phyloP scores from a whole-genome alignment of 2,113 vertebrate species.

The Scomber colias region DNA sequence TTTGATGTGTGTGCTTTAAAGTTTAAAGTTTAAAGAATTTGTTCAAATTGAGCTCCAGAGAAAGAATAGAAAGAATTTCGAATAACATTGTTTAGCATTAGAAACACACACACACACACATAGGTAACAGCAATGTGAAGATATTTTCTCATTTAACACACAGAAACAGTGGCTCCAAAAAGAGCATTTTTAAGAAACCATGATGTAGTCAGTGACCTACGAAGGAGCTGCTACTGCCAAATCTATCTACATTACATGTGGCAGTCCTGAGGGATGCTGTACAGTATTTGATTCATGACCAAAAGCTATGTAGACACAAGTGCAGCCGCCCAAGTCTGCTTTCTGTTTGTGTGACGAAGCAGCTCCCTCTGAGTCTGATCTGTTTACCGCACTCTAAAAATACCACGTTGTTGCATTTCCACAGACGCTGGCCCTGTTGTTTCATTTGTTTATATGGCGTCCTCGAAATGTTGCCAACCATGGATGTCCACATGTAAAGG shows the following conservation, averaged over 20 bases:
- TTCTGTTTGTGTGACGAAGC: constrained; percentile 63
- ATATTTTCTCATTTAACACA: constrained; percentile 1
- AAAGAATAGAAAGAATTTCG: background rate
- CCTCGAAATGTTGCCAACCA: constrained; percentile 56
- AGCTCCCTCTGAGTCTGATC: constrained; percentile 47
- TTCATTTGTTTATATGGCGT: constrained; percentile 67
- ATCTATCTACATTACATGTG: constrained; percentile 17
- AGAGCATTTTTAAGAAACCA: constrained; percentile 3
- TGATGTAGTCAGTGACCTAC: constrained; percentile 10
- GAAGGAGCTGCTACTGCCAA: constrained; percentile 12
- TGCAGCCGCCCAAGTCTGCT: constrained; percentile 52
- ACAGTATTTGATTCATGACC: constrained; percentile 31
- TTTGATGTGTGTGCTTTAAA: too few relatives aligned
- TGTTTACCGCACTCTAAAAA: constrained; percentile 74
- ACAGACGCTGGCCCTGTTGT: constrained; percentile 46
- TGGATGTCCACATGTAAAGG: constrained; percentile 43
- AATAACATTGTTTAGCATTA: background rate
- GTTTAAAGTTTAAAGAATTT: too few relatives aligned
- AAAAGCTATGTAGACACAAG: constrained; percentile 34
- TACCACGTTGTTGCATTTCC: constrained; percentile 62
- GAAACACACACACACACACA: constrained; percentile 15
- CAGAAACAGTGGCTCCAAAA: background rate
- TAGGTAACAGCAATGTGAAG: constrained; percentile 11
- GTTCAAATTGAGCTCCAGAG: background rate
- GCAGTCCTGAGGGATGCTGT: constrained; percentile 31